Conservation (phyloP, 2,113 vertebrate genomes). For the Copsychus sechellarum region DNA sequence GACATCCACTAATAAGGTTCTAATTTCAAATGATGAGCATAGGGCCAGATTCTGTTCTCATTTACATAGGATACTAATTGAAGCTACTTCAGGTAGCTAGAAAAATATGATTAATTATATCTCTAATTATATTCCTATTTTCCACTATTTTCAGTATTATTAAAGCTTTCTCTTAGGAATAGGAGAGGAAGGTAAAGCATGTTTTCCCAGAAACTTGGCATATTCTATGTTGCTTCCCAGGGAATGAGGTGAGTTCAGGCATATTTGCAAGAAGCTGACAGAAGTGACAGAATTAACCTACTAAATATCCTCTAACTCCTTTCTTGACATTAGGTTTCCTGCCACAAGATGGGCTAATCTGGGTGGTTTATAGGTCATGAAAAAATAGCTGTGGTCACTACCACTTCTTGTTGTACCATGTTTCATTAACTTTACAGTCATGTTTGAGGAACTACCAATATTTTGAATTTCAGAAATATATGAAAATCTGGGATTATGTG, state of each 20-base stretch:
- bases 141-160: neutral
- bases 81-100: neutral
- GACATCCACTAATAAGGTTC: constrained; percentile 12
- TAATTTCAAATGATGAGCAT: neutral
- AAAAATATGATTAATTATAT: neutral
- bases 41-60: constrained; percentile 2
- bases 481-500: neutral
- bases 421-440: neutral
- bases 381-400: neutral
- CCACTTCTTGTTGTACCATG: neutral
- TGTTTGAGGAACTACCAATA: neutral
- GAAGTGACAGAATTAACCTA: neutral
- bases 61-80: neutral
- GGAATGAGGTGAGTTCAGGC: neutral
- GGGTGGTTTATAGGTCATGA: neutral
- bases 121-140: neutral
- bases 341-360: neutral
- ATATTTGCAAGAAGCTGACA: neutral
- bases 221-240: neutral
- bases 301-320: neutral
- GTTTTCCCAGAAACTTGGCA: neutral
- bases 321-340: neutral
- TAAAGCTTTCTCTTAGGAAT: constrained; percentile 9
- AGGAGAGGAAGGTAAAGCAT: neutral
- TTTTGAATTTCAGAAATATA: neutral